These are phyloP conservation scores for Polypedilum vanderplanki DNA, from an alignment of 1,140 invertebrate genomes.

Conservation along the genomic window DNA sequence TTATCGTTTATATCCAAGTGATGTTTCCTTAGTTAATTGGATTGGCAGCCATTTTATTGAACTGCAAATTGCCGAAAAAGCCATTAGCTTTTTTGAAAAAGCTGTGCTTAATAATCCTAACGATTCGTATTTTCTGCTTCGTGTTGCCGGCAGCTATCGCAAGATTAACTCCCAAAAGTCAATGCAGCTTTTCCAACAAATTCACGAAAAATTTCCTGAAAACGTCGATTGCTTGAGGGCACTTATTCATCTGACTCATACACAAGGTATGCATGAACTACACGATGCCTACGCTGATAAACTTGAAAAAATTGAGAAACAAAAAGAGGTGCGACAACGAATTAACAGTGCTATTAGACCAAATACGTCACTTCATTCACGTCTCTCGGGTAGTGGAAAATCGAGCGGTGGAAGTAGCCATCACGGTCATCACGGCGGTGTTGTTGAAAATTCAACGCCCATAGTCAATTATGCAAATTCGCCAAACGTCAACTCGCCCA, in stretches of 20 bases:
- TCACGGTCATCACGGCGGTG: not conserved
- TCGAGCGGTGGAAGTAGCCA: not conserved
- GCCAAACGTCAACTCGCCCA: not conserved
- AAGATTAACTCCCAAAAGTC: constrained; percentile 77
- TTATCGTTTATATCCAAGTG: constrained; percentile 82
- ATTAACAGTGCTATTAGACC: constrained; percentile 48
- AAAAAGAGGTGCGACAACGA: constrained; percentile 61
- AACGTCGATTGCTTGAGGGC: constrained; percentile 82
- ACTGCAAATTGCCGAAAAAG: constrained; percentile 80
- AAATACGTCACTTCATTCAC: not conserved
- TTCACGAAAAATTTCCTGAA: constrained; percentile 72
- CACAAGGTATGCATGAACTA: constrained; percentile 54
- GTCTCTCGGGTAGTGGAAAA: not conserved
- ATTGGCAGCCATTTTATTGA: constrained; percentile 87
- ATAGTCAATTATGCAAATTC: constrained; percentile 2
- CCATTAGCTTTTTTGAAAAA: constrained; percentile 79
- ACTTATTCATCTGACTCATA: constrained; percentile 75
- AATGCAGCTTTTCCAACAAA: constrained; percentile 69
- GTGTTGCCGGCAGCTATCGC: constrained; percentile 76
- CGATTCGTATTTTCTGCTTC: constrained; percentile 75
- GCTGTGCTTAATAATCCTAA: constrained; percentile 81
- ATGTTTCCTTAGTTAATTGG: constrained; percentile 85
- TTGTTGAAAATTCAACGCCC: not conserved
- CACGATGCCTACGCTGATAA: constrained; percentile 58
- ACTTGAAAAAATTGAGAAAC: constrained; percentile 67